These are phyloP conservation scores for Blennius ocellaris DNA, from an alignment of 2,113 vertebrate genomes.

Conservation along the genomic window DNA sequence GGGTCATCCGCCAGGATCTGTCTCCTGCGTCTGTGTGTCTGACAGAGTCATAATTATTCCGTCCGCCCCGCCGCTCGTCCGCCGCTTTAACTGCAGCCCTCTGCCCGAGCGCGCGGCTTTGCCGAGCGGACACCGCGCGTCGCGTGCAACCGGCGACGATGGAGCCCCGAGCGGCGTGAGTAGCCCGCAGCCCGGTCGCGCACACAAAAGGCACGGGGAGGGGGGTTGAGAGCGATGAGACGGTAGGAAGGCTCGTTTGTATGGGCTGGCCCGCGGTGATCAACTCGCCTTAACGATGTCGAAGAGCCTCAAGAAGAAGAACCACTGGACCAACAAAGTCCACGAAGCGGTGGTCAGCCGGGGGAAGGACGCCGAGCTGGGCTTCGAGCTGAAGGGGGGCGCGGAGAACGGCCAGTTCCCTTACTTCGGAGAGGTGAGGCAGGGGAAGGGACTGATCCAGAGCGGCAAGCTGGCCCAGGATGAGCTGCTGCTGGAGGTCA, in stretches of 20 bases:
- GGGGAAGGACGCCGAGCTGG: constrained; percentile 93
- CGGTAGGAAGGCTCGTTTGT: constrained; percentile 74
- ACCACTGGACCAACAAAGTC: constrained; percentile 99
- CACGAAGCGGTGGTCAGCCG: constrained; percentile 94
- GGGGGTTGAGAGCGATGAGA: constrained; percentile 77
- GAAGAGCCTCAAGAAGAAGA: constrained; percentile 99
- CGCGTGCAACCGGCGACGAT: constrained; percentile 66
- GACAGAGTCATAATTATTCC: constrained; percentile 66
- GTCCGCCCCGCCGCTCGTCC: constrained; percentile 70
- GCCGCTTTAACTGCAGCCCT: constrained; percentile 76
- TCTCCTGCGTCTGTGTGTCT: constrained; percentile 70
- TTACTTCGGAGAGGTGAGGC: constrained; percentile 94
- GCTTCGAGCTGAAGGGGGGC: constrained; percentile 95
- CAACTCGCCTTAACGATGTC: constrained; percentile 90
- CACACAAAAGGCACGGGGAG: too few relatives aligned
- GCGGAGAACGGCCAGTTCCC: constrained; percentile 98
- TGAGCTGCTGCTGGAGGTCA: constrained; percentile 97
- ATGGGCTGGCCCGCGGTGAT: constrained; percentile 72
- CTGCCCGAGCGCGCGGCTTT: constrained; percentile 67
- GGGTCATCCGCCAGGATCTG: constrained; percentile 82
- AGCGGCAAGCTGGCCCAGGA: constrained; percentile 94
- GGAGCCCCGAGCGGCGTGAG: constrained; percentile 70
- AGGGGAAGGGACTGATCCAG: constrained; percentile 94
- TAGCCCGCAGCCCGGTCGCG: constrained; percentile 65
- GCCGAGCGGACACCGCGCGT: constrained; percentile 74